Conservation (phyloP, 2,888 invertebrate genomes). For the Penaeus monodon region DNA sequence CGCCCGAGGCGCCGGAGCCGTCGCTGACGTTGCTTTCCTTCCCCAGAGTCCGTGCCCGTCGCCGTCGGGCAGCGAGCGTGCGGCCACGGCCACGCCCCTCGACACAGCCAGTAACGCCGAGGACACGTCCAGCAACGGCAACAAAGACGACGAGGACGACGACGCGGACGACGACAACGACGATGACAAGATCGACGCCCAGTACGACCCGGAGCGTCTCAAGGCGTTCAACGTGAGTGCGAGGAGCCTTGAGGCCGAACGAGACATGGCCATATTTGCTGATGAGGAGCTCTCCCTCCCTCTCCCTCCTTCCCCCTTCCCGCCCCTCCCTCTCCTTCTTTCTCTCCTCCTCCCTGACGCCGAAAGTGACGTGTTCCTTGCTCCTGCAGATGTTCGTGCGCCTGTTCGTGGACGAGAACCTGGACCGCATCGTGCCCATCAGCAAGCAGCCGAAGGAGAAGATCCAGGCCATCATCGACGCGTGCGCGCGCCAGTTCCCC, state of each 20-base stretch:
- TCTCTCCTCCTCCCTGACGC: no score
- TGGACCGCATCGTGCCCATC: conserved; percentile 95
- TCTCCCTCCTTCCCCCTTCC: neutral
- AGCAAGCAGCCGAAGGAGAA: conserved; percentile 98
- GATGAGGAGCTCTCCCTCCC: neutral
- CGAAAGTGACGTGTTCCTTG: neutral
- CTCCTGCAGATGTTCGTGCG: conserved; percentile 94
- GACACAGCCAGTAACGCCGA: conserved; percentile 64
- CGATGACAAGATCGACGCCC: conserved; percentile 70
- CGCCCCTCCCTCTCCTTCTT: neutral
- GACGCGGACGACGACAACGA: conserved; percentile 67
- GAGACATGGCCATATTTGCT: no score
- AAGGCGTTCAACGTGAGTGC: conserved; percentile 72
- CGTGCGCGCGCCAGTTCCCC: conserved; percentile 95
- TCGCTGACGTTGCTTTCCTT: no score
- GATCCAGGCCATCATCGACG: conserved; percentile 96
- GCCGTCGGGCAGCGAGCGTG: conserved; percentile 58
- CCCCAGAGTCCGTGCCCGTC: conserved; percentile 63
- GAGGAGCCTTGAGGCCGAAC: neutral
- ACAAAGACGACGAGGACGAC: conserved; percentile 66
- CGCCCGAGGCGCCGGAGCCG: no score
- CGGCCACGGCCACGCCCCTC: conserved; percentile 58
- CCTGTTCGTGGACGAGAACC: conserved; percentile 94
- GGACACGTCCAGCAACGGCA: conserved; percentile 65
- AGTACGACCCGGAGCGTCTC: conserved; percentile 71